These are phyloP conservation scores for Agrenia bidenticulata DNA, from an alignment of 2,888 invertebrate genomes.

Conservation along the genomic window DNA sequence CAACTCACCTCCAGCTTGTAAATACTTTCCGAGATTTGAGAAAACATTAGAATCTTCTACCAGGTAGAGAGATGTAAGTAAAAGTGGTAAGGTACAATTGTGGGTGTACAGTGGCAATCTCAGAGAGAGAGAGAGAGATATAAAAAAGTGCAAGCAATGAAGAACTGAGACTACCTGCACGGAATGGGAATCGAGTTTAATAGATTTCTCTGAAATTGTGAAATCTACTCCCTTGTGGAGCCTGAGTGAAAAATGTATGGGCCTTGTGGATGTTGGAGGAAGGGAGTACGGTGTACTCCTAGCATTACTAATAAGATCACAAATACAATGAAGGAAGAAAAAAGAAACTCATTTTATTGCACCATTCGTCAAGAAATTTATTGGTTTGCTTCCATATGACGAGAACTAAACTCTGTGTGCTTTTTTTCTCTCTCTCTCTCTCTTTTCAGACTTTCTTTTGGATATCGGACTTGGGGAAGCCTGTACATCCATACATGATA, in stretches of 20 bases:
- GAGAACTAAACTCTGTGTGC: neutral
- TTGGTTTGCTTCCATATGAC: neutral
- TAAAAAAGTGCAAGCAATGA: neutral
- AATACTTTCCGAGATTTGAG: too few relatives aligned
- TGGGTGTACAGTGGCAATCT: too few relatives aligned
- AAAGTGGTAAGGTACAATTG: too few relatives aligned
- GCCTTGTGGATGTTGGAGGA: neutral
- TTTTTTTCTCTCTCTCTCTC: too few relatives aligned
- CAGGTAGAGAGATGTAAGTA: too few relatives aligned
- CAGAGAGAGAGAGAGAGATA: too few relatives aligned
- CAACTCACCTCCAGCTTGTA: too few relatives aligned
- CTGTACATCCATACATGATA: neutral
- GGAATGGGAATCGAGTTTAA: neutral
- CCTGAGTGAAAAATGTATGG: constrained; percentile 1
- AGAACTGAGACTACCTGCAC: neutral
- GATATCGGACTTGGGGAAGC: neutral
- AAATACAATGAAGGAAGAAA: neutral
- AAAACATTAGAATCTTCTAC: too few relatives aligned
- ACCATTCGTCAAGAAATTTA: constrained; percentile 19
- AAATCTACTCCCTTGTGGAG: constrained; percentile 3
- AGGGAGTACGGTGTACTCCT: constrained; percentile 12
- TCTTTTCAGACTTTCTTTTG: neutral
- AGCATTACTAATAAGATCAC: constrained; percentile 13
- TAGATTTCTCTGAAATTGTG: neutral
- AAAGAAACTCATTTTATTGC: constrained; percentile 17